Conservation (phyloP, 2,113 vertebrate genomes). For the Elaphurus davidianus region DNA sequence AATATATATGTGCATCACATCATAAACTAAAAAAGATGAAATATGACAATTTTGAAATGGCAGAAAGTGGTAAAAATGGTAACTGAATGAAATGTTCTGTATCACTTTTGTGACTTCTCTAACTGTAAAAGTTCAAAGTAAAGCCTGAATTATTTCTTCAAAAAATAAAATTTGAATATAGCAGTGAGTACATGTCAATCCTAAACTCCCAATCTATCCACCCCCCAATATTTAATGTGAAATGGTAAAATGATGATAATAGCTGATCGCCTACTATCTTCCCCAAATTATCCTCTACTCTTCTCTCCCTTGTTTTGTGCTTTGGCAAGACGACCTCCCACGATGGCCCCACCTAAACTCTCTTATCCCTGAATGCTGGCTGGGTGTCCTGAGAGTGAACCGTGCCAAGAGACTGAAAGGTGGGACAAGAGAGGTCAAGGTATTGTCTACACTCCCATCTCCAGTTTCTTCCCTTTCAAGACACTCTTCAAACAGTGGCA, state of each 20-base stretch:
- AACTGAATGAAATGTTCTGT: not conserved
- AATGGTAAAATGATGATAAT: not conserved
- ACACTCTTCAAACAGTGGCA: not conserved
- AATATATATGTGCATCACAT: not conserved
- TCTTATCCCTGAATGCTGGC: not conserved
- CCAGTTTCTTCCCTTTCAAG: not conserved
- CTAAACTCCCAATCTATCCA: not conserved
- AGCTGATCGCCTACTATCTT: not conserved
- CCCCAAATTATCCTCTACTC: not conserved
- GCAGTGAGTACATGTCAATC: not conserved
- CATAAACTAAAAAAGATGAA: not conserved
- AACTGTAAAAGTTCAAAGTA: not conserved
- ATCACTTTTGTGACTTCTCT: not conserved
- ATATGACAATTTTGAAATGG: not conserved
- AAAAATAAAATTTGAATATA: not conserved
- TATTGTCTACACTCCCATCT: rapidly evolving
- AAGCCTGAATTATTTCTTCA: not conserved
- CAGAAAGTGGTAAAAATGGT: not conserved
- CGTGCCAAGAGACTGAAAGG: not conserved
- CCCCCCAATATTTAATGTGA: not conserved
- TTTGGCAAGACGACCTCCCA: not conserved
- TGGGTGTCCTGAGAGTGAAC: not conserved
- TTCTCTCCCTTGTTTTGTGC: not conserved
- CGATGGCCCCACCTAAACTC: not conserved
- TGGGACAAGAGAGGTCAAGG: too few relatives aligned